phyloP scores from a whole-genome alignment of 1,140 invertebrate species.

The Papilio dardanus region DNA sequence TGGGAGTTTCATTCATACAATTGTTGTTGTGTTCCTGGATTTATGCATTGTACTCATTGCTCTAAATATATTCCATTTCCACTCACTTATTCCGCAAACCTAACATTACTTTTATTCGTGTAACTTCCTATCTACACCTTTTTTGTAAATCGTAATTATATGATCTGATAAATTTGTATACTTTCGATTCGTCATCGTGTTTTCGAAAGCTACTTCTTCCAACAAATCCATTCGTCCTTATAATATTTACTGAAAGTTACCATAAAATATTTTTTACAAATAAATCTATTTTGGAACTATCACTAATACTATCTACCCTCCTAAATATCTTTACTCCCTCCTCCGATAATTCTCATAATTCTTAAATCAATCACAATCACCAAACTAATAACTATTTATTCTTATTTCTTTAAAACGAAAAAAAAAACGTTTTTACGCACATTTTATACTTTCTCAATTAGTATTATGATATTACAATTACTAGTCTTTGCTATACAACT shows the following conservation, averaged over 20 bases:
- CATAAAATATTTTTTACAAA: no score
- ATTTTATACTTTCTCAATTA: no score
- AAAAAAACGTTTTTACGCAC: no score
- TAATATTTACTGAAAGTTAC: neutral
- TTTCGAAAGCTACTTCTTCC: neutral
- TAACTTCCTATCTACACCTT: no score
- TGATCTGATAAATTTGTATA: no score
- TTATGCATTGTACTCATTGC: slow-evolving; percentile 9
- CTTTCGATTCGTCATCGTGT: neutral
- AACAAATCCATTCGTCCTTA: neutral
- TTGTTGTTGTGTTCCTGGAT: slow-evolving; percentile 17
- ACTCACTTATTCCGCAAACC: neutral
- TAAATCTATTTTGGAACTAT: no score
- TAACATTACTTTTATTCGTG: neutral
- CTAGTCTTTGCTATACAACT: neutral
- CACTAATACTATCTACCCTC: neutral
- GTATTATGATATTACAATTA: no score
- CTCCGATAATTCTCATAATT: no score
- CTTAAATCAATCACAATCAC: no score
- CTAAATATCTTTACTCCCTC: neutral
- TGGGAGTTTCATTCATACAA: slow-evolving; percentile 21
- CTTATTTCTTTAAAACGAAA: no score
- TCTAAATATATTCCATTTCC: neutral
- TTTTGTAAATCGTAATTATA: no score
- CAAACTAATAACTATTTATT: no score